Percentiles rank a stretch among this genome's conserved stretches.
These are phyloP conservation scores for Ondatra zibethicus DNA, from an alignment of 2,113 vertebrate genomes.

Conservation along the genomic window DNA sequence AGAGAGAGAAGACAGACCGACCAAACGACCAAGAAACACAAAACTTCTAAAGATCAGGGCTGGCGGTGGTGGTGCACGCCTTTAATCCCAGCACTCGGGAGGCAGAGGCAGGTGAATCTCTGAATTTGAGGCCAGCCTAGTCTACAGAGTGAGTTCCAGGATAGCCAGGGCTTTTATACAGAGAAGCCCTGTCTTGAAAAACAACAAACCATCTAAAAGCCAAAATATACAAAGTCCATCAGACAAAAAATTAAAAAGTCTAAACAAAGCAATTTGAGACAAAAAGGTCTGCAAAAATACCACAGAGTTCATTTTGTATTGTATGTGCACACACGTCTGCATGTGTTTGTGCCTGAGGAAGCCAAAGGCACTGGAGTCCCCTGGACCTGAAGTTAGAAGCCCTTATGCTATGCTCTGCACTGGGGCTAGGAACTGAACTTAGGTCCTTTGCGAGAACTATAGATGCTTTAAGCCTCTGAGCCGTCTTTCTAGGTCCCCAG, in stretches of 20 bases:
- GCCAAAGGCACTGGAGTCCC: neutral
- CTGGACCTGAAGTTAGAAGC: too few relatives aligned
- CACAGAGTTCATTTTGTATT: neutral
- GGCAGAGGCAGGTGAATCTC: neutral
- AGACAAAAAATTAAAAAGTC: neutral
- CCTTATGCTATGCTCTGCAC: too few relatives aligned
- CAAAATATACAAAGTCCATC: neutral
- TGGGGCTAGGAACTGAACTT: neutral
- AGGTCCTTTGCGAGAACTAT: neutral
- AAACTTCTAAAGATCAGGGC: neutral
- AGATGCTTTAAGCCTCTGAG: neutral
- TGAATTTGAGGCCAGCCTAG: neutral
- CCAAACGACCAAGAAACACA: neutral
- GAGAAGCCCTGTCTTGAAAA: neutral
- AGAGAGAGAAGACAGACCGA: neutral
- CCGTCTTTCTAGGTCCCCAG: too few relatives aligned
- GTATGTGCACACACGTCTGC: neutral
- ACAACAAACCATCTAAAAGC: neutral
- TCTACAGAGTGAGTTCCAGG: neutral
- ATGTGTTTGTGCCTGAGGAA: neutral
- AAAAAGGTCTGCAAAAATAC: neutral
- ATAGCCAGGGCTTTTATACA: neutral
- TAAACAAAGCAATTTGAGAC: neutral
- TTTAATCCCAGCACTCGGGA: neutral
- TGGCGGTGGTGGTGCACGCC: fast-evolving